A percentile compares a stretch with the other conserved stretches of the same genome.
Conservation (phyloP, 2,797 vertebrate species). For the Calcarius lapponicus region DNA sequence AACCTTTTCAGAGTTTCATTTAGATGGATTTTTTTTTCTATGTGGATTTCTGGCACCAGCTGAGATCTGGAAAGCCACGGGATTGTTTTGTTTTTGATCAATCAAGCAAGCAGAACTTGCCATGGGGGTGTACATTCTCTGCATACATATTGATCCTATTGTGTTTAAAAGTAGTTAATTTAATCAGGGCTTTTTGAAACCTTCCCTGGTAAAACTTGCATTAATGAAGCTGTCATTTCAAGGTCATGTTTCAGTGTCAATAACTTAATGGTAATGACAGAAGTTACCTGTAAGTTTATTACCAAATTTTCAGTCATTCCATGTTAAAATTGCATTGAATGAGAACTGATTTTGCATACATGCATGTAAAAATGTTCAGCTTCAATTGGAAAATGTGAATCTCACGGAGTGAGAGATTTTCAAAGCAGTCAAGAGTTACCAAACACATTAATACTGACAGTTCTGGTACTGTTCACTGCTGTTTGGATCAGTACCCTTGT, state of each 20-base stretch:
- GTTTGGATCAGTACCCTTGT: not conserved
- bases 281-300: slow-evolving; percentile 33
- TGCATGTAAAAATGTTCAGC: not conserved
- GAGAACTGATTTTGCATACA: not conserved
- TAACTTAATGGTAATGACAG: slow-evolving; percentile 41
- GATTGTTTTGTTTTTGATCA: slow-evolving; percentile 81
- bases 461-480: not conserved
- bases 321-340: not conserved
- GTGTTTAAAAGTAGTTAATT: slow-evolving; percentile 76
- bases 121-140: slow-evolving; percentile 69
- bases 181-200: slow-evolving; percentile 67
- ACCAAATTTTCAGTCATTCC: not conserved
- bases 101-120: slow-evolving; percentile 77
- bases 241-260: slow-evolving; percentile 74
- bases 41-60: slow-evolving; percentile 79
- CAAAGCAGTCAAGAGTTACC: not conserved
- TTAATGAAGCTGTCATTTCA: slow-evolving; percentile 74
- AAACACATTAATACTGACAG: not conserved
- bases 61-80: slow-evolving; percentile 76
- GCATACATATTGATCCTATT: slow-evolving; percentile 75
- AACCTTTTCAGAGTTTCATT: slow-evolving; percentile 80
- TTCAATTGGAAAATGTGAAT: not conserved
- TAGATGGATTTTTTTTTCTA: slow-evolving; percentile 78
- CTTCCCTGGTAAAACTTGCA: slow-evolving; percentile 37
- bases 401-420: not conserved